Evolutionary conservation across 2,113 vertebrate genomes (phyloP).

Genomic region (Electrona antarctica): DNA sequence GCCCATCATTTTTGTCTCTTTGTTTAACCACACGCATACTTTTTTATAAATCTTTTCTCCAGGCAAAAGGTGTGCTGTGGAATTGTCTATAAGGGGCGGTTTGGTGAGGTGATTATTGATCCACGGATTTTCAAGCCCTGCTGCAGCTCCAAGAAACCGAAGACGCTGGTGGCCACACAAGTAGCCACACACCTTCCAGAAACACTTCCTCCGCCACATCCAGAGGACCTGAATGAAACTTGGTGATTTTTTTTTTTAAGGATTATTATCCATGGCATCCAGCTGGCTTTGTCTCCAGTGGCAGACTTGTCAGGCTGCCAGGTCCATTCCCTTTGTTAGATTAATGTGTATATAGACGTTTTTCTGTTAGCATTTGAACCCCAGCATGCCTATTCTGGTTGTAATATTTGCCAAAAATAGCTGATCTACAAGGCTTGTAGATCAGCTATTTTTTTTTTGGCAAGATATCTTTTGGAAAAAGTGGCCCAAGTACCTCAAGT

Average conservation of each 20-base stretch:
- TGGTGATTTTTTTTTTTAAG: slow-evolving; percentile 71
- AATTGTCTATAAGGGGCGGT: slow-evolving; percentile 83
- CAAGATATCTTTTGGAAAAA: too few relatives aligned
- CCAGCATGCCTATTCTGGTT: too few relatives aligned
- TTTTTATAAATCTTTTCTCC: neutral
- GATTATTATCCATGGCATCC: slow-evolving; percentile 65
- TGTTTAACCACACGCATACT: too few relatives aligned
- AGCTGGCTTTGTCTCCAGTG: slow-evolving; percentile 84
- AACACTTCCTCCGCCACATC: slow-evolving; percentile 65
- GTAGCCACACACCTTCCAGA: slow-evolving; percentile 64
- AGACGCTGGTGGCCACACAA: slow-evolving; percentile 62
- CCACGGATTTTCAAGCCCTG: slow-evolving; percentile 85
- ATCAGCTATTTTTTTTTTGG: too few relatives aligned
- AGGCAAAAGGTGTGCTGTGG: slow-evolving; percentile 86
- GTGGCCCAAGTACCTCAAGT: too few relatives aligned
- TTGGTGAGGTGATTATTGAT: slow-evolving; percentile 85
- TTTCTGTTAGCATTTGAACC: too few relatives aligned
- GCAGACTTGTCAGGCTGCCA: slow-evolving; percentile 69
- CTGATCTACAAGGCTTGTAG: too few relatives aligned
- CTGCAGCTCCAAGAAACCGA: slow-evolving; percentile 79
- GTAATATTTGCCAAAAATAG: too few relatives aligned
- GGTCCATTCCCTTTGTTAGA: slow-evolving; percentile 55
- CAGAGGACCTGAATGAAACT: slow-evolving; percentile 75
- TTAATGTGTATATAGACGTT: slow-evolving; percentile 56
- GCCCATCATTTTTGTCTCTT: neutral